Evolutionary conservation across 2,797 vertebrate species (phyloP).

Genomic region (Cossypha polioptera): DNA sequence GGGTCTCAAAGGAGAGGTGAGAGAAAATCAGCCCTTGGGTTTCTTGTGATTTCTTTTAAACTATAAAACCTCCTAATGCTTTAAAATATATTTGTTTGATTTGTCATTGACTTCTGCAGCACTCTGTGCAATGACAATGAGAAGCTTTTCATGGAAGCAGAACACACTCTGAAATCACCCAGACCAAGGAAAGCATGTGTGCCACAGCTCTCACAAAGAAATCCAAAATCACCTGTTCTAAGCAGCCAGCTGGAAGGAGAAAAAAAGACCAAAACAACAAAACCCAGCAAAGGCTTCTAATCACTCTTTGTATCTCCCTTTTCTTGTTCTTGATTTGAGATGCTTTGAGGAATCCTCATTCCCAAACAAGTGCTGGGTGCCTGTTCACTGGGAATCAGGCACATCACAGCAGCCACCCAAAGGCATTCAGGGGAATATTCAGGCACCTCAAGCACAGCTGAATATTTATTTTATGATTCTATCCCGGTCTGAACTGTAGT

Average conservation of each 20-base stretch:
- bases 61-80: neutral
- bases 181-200: neutral
- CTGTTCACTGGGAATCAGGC: neutral
- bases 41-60: conserved; percentile 25
- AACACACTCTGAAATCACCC: neutral
- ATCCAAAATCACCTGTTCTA: neutral
- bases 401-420: neutral
- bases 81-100: conserved; percentile 42
- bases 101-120: conserved; percentile 20
- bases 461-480: neutral
- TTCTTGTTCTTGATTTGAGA: neutral
- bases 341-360: neutral
- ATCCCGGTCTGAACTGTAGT: neutral
- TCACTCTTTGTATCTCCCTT: neutral
- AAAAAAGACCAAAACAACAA: neutral
- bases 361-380: neutral
- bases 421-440: neutral
- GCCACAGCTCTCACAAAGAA: neutral
- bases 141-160: neutral
- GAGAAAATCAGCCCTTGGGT: conserved; percentile 11
- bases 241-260: neutral
- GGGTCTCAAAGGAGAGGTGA: conserved; percentile 42
- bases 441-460: neutral
- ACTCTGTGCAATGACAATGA: neutral
- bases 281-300: neutral